These are phyloP conservation scores for Itoplectis maculator DNA, from an alignment of 2,888 invertebrate genomes.

Conservation along the genomic window DNA sequence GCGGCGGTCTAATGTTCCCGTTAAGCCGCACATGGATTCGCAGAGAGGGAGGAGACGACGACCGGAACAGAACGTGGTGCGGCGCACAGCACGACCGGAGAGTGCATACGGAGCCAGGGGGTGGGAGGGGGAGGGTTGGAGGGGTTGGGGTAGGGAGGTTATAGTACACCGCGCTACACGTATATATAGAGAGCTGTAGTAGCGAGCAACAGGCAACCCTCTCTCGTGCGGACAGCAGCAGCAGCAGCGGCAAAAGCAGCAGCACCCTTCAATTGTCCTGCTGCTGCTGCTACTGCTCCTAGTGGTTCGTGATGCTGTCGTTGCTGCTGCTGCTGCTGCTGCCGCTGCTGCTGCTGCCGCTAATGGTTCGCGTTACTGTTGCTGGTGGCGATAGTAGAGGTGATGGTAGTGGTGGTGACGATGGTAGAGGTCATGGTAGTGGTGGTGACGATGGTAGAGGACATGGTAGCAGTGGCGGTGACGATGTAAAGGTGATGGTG, in stretches of 20 bases:
- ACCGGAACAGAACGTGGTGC: background rate
- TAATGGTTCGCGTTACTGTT: too few species aligned
- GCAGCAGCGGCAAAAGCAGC: slow-evolving; percentile 18
- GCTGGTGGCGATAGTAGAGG: too few species aligned
- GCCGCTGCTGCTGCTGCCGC: too few species aligned
- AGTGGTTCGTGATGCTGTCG: too few species aligned
- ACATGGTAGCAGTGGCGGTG: too few species aligned
- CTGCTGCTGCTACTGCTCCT: background rate
- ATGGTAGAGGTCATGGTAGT: background rate
- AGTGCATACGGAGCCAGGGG: slow-evolving; percentile 28
- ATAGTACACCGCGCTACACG: background rate
- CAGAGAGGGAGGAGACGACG: slow-evolving; percentile 29
- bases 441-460: too few species aligned
- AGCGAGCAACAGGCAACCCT: slow-evolving; percentile 66
- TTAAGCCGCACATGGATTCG: slow-evolving; percentile 56
- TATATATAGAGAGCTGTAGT: slow-evolving; percentile 37
- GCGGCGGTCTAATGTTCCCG: slow-evolving; percentile 54
- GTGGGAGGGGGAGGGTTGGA: too few species aligned
- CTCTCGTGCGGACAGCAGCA: slow-evolving; percentile 57
- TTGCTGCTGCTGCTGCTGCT: too few species aligned
- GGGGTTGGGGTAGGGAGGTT: background rate
- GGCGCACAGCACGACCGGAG: background rate
- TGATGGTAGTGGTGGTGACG: too few species aligned
- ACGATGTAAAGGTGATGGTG: background rate
- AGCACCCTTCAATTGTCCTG: slow-evolving; percentile 34